Percentiles rank a stretch among this genome's conserved stretches.
These are phyloP conservation scores for Lissocephala sabroskyi DNA, from an alignment of 2,888 invertebrate species.

Conservation along the genomic window DNA sequence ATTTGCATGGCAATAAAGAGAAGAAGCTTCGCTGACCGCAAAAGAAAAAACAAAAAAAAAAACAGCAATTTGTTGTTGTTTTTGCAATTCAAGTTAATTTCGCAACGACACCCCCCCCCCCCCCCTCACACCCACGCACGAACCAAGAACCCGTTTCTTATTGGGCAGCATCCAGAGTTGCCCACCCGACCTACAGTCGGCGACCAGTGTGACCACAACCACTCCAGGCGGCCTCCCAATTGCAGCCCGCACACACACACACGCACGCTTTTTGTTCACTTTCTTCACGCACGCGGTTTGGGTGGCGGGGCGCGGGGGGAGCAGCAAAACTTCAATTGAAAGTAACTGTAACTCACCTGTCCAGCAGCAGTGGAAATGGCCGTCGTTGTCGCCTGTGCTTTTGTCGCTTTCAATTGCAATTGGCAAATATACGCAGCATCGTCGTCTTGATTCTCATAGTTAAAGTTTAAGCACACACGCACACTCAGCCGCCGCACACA, in stretches of 20 bases:
- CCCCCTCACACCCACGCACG: background rate
- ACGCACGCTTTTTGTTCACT: constrained; percentile 58
- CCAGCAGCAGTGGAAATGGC: constrained; percentile 32
- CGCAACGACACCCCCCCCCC: background rate
- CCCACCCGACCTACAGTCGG: constrained; percentile 25
- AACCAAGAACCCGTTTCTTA: constrained; percentile 1
- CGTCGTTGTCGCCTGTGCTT: constrained; percentile 15
- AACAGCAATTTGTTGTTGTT: too few species aligned
- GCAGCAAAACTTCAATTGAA: constrained; percentile 16
- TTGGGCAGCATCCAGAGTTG: background rate
- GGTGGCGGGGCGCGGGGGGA: too few species aligned
- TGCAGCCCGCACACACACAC: constrained; percentile 17
- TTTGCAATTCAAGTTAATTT: constrained; percentile 1
- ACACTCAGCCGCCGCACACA: constrained; percentile 3
- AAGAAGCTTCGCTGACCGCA: background rate
- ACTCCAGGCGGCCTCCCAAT: too few species aligned
- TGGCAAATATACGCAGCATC: constrained; percentile 21
- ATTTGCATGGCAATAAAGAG: background rate
- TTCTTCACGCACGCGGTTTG: too few species aligned
- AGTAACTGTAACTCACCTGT: constrained; percentile 60
- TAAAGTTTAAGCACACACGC: constrained; percentile 34
- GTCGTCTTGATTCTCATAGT: too few species aligned
- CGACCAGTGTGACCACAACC: too few species aligned
- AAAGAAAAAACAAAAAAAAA: background rate
- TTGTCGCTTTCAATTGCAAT: constrained; percentile 53